phyloP scores from a whole-genome alignment of 2,113 vertebrate species.

The Pandion haliaetus region DNA sequence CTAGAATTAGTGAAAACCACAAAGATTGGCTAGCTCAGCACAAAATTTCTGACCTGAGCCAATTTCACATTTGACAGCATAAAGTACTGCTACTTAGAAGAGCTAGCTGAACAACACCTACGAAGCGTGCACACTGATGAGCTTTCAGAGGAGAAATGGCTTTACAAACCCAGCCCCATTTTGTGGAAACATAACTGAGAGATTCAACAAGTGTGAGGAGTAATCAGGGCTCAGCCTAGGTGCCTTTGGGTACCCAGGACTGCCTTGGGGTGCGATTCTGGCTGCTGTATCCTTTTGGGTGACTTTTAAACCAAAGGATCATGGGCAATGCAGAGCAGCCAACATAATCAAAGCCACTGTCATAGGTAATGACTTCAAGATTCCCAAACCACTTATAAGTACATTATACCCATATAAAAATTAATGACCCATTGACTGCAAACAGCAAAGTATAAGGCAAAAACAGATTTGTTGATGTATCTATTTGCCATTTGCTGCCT shows the following conservation, averaged over 20 bases:
- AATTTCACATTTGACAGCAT: conserved; percentile 1
- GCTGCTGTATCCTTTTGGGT: not conserved
- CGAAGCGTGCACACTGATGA: not conserved
- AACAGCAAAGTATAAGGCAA: conserved; percentile 20
- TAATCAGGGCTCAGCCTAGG: not conserved
- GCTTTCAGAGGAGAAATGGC: not conserved
- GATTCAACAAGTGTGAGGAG: not conserved
- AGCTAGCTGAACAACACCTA: not conserved
- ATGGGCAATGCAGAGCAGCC: not conserved
- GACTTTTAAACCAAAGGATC: not conserved
- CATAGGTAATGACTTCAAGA: not conserved
- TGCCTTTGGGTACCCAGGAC: not conserved
- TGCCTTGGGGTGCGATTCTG: not conserved
- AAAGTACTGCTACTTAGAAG: not conserved
- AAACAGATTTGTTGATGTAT: conserved; percentile 40
- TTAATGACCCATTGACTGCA: conserved; percentile 39
- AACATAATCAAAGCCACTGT: not conserved
- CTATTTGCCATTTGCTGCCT: conserved; percentile 24
- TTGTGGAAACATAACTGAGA: not conserved
- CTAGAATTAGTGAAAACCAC: not conserved
- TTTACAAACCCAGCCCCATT: not conserved
- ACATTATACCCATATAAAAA: conserved; percentile 17
- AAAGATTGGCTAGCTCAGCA: not conserved
- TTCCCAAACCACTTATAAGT: conserved; percentile 19
- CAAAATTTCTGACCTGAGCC: not conserved